These are phyloP conservation scores for Chromoteleia sp. DNA, from an alignment of 2,888 invertebrate genomes.

Conservation along the genomic window DNA sequence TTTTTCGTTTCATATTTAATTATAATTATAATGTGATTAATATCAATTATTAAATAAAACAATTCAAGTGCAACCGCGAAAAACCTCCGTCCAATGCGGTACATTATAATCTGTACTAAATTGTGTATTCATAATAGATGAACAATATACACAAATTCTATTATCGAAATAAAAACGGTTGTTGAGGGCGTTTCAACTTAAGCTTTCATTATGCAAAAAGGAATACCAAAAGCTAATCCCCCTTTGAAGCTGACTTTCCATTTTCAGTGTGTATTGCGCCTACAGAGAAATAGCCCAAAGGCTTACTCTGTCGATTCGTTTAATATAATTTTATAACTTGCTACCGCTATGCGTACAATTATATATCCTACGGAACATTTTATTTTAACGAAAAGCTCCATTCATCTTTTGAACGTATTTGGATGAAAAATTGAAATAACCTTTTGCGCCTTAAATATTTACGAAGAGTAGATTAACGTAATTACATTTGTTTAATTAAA, in stretches of 20 bases:
- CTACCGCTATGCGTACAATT: constrained; percentile 54
- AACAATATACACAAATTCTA: constrained; percentile 57
- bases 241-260: constrained; percentile 69
- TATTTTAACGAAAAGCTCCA: constrained; percentile 43
- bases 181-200: constrained; percentile 57
- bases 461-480: constrained; percentile 26
- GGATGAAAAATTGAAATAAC: constrained; percentile 35
- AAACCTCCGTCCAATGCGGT: constrained; percentile 1
- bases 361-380: constrained; percentile 54
- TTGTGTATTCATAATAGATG: constrained; percentile 36
- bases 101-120: constrained; percentile 41
- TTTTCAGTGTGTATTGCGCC: constrained; percentile 65
- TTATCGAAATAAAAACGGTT: constrained; percentile 52
- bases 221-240: constrained; percentile 64
- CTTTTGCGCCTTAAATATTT: constrained; percentile 42
- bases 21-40: neutral
- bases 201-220: constrained; percentile 65
- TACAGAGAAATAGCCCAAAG: constrained; percentile 68
- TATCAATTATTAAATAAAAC: constrained; percentile 10
- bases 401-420: constrained; percentile 49
- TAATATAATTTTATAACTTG: constrained; percentile 68
- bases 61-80: neutral
- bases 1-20: neutral
- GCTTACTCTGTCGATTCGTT: constrained; percentile 68
- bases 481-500: constrained; percentile 31